A percentile compares a stretch with the other conserved stretches of the same genome.
These are phyloP conservation scores for Corythaeola cristata DNA, from an alignment of 2,113 vertebrate species.

Conservation along the genomic window DNA sequence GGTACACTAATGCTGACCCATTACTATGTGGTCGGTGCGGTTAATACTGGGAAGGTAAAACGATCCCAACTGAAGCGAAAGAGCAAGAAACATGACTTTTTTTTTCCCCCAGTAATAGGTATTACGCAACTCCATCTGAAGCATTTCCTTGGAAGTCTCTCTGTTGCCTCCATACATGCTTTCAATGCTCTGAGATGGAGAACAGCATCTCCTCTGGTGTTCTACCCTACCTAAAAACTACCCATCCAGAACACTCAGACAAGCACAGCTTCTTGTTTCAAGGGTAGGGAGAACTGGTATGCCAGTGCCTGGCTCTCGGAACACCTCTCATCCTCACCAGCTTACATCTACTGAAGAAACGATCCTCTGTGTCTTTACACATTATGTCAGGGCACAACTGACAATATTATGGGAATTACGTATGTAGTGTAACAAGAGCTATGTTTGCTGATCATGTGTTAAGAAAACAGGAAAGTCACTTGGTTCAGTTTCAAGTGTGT, in stretches of 20 bases:
- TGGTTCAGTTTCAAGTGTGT: constrained; percentile 49
- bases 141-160: background rate
- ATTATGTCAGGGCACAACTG: constrained; percentile 50
- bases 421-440: constrained; percentile 42
- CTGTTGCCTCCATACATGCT: background rate
- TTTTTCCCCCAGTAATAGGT: background rate
- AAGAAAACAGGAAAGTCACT: constrained; percentile 59
- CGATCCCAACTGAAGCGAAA: background rate
- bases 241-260: background rate
- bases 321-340: constrained; percentile 7
- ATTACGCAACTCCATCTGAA: background rate
- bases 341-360: background rate
- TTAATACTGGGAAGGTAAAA: background rate
- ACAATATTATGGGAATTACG: constrained; percentile 51
- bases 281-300: background rate
- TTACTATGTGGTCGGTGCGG: background rate
- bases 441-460: constrained; percentile 53
- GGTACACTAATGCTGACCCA: background rate
- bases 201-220: background rate
- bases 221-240: background rate
- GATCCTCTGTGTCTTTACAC: constrained; percentile 43
- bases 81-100: background rate
- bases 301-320: constrained; percentile 4
- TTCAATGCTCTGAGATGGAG: background rate
- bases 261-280: background rate